phyloP scores from a whole-genome alignment of 2,113 vertebrate genomes.

The Hippopotamus amphibius region DNA sequence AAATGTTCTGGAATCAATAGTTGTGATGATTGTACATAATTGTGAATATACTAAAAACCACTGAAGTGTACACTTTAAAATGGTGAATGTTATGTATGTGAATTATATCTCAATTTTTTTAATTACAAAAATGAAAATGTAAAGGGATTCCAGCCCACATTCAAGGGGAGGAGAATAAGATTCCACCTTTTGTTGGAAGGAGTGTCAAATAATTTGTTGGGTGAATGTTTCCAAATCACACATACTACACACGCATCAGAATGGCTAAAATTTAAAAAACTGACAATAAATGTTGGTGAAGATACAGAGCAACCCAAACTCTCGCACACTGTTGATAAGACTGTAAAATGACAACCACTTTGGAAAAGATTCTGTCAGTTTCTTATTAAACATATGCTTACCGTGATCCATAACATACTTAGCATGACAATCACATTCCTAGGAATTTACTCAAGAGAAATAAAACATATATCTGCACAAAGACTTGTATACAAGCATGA shows the following conservation, averaged over 20 bases:
- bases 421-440: neutral
- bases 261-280: neutral
- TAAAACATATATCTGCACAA: neutral
- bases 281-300: neutral
- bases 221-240: neutral
- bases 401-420: neutral
- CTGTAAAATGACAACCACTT: neutral
- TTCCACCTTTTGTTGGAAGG: neutral
- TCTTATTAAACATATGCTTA: neutral
- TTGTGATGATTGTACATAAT: neutral
- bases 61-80: neutral
- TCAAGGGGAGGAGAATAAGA: neutral
- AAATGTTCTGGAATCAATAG: neutral
- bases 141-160: neutral
- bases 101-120: neutral
- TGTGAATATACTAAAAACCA: neutral
- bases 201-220: neutral
- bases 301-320: neutral
- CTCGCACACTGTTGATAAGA: neutral
- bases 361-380: neutral
- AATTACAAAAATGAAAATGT: neutral
- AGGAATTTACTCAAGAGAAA: neutral
- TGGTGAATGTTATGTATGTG: neutral
- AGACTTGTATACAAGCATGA: neutral
- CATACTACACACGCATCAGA: neutral